These are phyloP conservation scores for Pampusana beccarii DNA, from an alignment of 2,113 vertebrate genomes.

Conservation along the genomic window DNA sequence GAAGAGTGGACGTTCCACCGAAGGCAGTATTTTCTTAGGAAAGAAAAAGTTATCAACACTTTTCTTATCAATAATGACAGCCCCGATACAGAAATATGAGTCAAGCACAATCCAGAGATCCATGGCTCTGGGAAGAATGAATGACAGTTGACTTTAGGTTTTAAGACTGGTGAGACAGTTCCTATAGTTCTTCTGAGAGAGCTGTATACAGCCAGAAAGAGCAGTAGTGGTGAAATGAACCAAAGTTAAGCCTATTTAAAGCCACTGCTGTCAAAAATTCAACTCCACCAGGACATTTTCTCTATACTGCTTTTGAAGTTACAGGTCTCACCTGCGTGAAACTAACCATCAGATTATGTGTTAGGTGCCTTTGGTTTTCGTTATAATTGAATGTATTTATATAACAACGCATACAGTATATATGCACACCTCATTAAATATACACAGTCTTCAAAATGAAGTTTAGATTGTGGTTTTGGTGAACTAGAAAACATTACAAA, in stretches of 20 bases:
- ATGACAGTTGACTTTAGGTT: constrained; percentile 56
- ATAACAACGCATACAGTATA: neutral
- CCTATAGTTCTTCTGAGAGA: neutral
- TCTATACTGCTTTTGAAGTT: neutral
- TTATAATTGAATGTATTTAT: neutral
- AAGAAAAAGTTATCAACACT: neutral
- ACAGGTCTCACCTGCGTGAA: neutral
- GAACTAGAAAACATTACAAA: neutral
- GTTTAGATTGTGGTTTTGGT: neutral
- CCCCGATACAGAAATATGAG: neutral
- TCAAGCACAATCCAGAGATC: neutral
- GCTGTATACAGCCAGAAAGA: constrained; percentile 12
- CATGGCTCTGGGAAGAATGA: constrained; percentile 15
- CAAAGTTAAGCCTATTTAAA: constrained; percentile 30
- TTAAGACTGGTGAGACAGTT: constrained; percentile 23
- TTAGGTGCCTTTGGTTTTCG: neutral
- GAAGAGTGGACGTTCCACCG: neutral
- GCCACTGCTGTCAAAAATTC: neutral
- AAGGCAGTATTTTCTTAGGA: neutral
- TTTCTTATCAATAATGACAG: constrained; percentile 12
- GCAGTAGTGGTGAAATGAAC: constrained; percentile 9
- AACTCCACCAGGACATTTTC: neutral
- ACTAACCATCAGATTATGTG: neutral
- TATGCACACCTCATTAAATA: neutral
- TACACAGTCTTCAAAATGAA: neutral